These are phyloP conservation scores for Polypterus bichir DNA, from an alignment of 2,113 vertebrate species.

Conservation along the genomic window DNA sequence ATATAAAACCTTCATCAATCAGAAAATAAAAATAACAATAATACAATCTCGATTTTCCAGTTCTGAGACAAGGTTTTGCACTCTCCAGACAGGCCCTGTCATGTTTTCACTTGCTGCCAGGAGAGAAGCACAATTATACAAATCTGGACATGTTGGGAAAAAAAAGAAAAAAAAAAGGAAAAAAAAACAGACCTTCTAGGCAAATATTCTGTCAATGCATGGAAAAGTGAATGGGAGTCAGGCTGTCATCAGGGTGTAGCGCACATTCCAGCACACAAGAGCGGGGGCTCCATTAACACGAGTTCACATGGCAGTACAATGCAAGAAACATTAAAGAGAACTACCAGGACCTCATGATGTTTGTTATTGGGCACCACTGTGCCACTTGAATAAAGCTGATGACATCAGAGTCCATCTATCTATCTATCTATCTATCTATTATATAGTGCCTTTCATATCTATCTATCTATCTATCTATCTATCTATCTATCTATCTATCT, in stretches of 20 bases:
- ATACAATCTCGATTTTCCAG: neutral
- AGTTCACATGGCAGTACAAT: too few relatives aligned
- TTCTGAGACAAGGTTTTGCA: neutral
- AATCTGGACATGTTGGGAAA: constrained; percentile 2
- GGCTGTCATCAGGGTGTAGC: neutral
- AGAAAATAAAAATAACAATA: neutral
- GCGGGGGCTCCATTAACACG: too few relatives aligned
- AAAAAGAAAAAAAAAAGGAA: too few relatives aligned
- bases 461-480: too few relatives aligned
- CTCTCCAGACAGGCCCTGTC: constrained; percentile 7
- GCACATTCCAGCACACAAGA: constrained; percentile 18
- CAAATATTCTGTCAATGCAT: neutral
- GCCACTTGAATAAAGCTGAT: too few relatives aligned
- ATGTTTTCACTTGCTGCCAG: constrained; percentile 10
- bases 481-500: too few relatives aligned
- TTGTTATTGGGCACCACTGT: too few relatives aligned
- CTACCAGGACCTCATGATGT: too few relatives aligned
- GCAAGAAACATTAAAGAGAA: too few relatives aligned
- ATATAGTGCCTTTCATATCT: too few relatives aligned
- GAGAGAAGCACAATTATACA: neutral
- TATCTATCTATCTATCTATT: too few relatives aligned
- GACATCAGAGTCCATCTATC: too few relatives aligned
- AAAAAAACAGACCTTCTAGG: neutral
- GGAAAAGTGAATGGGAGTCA: constrained; percentile 5
- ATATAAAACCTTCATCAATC: neutral